phyloP scores from a whole-genome alignment of 2,888 invertebrate genomes.

The Fabriciana adippe region DNA sequence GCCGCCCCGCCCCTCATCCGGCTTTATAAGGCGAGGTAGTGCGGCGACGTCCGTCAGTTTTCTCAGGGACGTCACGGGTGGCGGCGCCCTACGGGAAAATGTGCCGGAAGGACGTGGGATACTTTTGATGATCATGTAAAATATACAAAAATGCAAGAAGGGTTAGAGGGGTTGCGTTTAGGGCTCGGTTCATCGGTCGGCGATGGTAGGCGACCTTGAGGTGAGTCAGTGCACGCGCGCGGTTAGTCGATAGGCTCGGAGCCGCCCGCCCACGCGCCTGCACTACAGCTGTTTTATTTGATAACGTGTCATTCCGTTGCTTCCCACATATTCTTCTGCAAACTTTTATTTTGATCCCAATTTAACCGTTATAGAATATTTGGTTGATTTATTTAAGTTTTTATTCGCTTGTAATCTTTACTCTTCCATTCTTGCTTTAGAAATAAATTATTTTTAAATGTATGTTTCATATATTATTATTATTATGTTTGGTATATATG shows the following conservation, averaged over 20 bases:
- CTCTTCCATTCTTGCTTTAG: neutral
- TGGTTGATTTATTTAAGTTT: conserved; percentile 18
- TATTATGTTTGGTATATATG: too few relatives aligned
- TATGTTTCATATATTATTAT: too few relatives aligned
- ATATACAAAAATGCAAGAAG: conserved; percentile 56
- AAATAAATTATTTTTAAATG: too few relatives aligned
- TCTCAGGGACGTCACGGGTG: conserved; percentile 69
- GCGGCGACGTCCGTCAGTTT: conserved; percentile 75
- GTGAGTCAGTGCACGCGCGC: conserved; percentile 69
- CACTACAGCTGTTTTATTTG: conserved; percentile 76
- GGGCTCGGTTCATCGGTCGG: conserved; percentile 52
- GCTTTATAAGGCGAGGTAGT: conserved; percentile 69
- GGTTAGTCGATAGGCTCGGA: conserved; percentile 65
- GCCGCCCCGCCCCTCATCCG: conserved; percentile 65
- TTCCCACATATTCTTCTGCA: conserved; percentile 30
- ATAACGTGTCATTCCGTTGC: conserved; percentile 57
- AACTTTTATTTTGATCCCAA: conserved; percentile 30
- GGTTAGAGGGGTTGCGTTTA: conserved; percentile 57
- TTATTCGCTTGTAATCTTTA: neutral
- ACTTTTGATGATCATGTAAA: conserved; percentile 59
- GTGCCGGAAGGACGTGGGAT: conserved; percentile 69
- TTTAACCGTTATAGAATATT: conserved; percentile 24
- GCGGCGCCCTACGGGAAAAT: conserved; percentile 62
- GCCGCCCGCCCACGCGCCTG: conserved; percentile 70
- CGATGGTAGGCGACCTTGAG: conserved; percentile 68